Evolutionary conservation across 1,140 invertebrate genomes (phyloP).

Genomic region (Berghia stephanieae): DNA sequence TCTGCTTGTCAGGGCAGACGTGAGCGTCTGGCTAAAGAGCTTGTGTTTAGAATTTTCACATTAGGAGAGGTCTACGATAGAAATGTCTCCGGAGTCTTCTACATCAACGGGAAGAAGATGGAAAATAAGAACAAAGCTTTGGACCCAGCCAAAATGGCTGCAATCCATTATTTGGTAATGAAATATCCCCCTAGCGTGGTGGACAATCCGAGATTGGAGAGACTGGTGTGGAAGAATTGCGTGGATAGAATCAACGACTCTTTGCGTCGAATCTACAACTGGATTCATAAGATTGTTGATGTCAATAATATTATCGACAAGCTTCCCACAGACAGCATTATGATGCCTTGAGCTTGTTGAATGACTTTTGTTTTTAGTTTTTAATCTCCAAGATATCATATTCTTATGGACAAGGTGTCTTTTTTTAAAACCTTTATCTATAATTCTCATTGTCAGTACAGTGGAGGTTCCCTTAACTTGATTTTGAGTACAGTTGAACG

Average conservation of each 20-base stretch:
- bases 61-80: slow-evolving; percentile 39
- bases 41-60: slow-evolving; percentile 39
- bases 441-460: too few species aligned
- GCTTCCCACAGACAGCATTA: slow-evolving; percentile 34
- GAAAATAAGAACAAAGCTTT: slow-evolving; percentile 45
- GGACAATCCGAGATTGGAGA: slow-evolving; percentile 37
- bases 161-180: slow-evolving; percentile 40
- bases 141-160: slow-evolving; percentile 39
- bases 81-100: slow-evolving; percentile 40
- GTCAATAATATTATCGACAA: slow-evolving; percentile 40
- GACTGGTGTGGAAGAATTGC: slow-evolving; percentile 39
- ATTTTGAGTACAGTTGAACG: too few species aligned
- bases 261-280: slow-evolving; percentile 38
- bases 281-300: slow-evolving; percentile 42
- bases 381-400: too few species aligned
- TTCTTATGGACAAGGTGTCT: too few species aligned
- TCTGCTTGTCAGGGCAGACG: slow-evolving; percentile 37
- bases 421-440: too few species aligned
- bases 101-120: slow-evolving; percentile 52
- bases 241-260: slow-evolving; percentile 40
- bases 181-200: slow-evolving; percentile 38
- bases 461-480: too few species aligned
- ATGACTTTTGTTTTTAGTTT: not conserved
- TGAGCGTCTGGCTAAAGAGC: slow-evolving; percentile 38
- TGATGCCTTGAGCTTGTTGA: slow-evolving; percentile 15